These are phyloP conservation scores for Chelonoidis abingdonii DNA, from an alignment of 2,113 vertebrate genomes.

Conservation along the genomic window DNA sequence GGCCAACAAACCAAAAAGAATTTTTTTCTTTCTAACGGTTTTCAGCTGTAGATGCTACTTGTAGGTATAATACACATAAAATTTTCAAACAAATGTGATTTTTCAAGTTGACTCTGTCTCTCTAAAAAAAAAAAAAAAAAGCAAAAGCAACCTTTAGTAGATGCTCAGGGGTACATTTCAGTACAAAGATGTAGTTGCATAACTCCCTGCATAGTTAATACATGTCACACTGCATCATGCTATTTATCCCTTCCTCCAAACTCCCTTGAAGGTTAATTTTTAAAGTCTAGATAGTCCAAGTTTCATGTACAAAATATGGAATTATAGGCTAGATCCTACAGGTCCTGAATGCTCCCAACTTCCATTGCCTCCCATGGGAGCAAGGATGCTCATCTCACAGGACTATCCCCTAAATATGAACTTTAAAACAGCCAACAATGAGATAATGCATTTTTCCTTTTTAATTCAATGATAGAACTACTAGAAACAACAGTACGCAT, in stretches of 20 bases:
- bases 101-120: background rate
- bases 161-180: background rate
- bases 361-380: background rate
- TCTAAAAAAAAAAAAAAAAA: background rate
- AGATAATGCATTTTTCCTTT: accelerated
- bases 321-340: background rate
- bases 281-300: background rate
- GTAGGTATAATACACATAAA: accelerated
- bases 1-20: background rate
- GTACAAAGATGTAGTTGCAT: background rate
- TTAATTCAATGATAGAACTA: background rate
- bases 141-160: background rate
- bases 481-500: background rate
- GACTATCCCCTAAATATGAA: background rate
- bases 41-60: background rate
- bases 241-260: background rate
- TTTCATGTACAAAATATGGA: background rate
- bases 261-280: background rate
- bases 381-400: background rate
- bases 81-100: background rate
- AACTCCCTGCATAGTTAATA: background rate
- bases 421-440: background rate
- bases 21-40: background rate
- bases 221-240: background rate
- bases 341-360: background rate